phyloP scores from a whole-genome alignment of 2,888 invertebrate genomes.

The Zeuzera pyrina region DNA sequence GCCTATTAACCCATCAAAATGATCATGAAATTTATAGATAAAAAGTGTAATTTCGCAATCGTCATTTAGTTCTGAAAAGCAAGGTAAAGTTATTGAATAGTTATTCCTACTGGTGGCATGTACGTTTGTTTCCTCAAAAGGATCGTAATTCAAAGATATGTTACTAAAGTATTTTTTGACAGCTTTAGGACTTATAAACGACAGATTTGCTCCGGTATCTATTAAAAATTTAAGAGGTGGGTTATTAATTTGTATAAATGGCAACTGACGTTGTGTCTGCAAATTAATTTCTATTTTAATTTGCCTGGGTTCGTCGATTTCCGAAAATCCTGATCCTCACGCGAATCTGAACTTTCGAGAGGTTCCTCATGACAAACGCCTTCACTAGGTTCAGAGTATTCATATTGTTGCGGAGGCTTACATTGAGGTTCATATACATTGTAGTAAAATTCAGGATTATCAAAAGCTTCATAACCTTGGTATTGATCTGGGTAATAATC shows the following conservation, averaged over 20 bases:
- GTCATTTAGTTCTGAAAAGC: conserved; percentile 14
- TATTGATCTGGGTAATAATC: not conserved
- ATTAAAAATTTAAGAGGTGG: conserved; percentile 19
- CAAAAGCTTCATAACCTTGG: not conserved
- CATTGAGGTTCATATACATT: not conserved
- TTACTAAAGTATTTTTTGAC: conserved; percentile 7
- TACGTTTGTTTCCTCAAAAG: conserved; percentile 13
- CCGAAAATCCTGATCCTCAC: conserved; percentile 21
- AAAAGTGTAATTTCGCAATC: conserved; percentile 13
- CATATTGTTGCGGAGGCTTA: too few relatives aligned
- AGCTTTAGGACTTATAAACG: conserved; percentile 18
- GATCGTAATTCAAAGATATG: conserved; percentile 10
- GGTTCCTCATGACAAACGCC: too few relatives aligned
- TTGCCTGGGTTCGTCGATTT: conserved; percentile 3
- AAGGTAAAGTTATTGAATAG: conserved; percentile 20
- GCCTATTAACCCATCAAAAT: conserved; percentile 23
- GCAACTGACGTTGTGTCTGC: conserved; percentile 16
- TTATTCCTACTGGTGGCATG: conserved; percentile 17
- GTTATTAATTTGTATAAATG: conserved; percentile 15
- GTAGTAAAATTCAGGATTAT: not conserved
- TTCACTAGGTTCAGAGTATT: too few relatives aligned
- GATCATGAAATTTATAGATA: conserved; percentile 21
- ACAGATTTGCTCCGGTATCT: conserved; percentile 21
- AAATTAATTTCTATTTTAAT: conserved; percentile 20
- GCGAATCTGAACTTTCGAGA: too few relatives aligned